A percentile compares a stretch with the other conserved stretches of the same genome.
Evolutionary conservation across 2,888 invertebrate species (phyloP).

Genomic region (Lasius platythorax): DNA sequence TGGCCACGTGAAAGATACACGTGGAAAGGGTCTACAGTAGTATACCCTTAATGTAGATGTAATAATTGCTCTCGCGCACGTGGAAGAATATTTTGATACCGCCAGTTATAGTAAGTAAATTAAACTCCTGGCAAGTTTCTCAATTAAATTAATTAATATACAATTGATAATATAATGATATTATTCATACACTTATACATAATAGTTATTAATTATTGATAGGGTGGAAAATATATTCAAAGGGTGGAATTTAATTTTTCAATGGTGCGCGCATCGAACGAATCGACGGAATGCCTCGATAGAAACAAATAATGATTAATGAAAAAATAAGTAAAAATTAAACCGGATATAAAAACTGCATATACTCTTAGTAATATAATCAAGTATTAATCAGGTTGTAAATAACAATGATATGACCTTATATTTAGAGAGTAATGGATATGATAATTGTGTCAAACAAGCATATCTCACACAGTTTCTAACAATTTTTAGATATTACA

Average conservation of each 20-base stretch:
- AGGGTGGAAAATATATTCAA: not conserved
- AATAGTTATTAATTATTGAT: constrained; percentile 15
- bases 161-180: constrained; percentile 6
- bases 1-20: constrained; percentile 51
- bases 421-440: not conserved
- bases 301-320: not conserved
- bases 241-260: constrained; percentile 18
- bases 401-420: not conserved
- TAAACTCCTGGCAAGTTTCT: not conserved
- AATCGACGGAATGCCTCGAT: not conserved
- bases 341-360: not conserved
- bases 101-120: not conserved
- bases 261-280: not conserved
- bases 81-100: constrained; percentile 30
- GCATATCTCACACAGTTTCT: not conserved
- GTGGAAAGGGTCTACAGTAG: constrained; percentile 9
- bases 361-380: not conserved
- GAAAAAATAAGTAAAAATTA: not conserved
- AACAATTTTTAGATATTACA: not conserved
- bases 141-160: constrained; percentile 28
- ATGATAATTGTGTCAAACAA: not conserved
- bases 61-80: constrained; percentile 9
- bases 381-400: not conserved
- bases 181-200: not conserved
- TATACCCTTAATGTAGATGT: constrained; percentile 4